Conservation (phyloP, 2,888 invertebrate species). For the Philereme transversata region DNA sequence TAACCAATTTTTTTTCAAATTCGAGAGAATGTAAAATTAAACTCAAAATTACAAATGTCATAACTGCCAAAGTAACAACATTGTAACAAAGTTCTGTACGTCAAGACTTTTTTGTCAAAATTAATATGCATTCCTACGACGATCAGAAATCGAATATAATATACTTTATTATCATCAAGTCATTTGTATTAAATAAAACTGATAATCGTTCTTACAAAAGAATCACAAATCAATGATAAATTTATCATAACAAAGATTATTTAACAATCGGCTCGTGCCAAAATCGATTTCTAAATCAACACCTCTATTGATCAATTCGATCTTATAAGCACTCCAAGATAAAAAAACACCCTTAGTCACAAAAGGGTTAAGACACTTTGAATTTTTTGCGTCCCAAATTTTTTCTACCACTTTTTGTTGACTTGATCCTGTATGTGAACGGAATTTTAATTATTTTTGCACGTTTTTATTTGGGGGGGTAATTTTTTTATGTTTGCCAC, state of each 20-base stretch:
- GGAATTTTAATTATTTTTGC: constrained; percentile 46
- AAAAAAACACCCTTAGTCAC: constrained; percentile 3
- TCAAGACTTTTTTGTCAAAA: no score
- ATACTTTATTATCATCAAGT: no score
- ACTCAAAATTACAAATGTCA: no score
- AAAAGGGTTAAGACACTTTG: constrained; percentile 35
- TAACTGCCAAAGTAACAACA: no score
- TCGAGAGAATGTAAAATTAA: no score
- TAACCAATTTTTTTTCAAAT: no score
- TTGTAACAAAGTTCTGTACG: no score
- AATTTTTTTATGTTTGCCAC: constrained; percentile 54
- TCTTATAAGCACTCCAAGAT: constrained; percentile 30
- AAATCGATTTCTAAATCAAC: constrained; percentile 41
- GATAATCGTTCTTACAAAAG: neutral
- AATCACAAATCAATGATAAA: constrained; percentile 20
- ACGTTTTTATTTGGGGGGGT: constrained; percentile 35
- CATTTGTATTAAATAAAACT: no score
- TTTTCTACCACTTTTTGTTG: constrained; percentile 47
- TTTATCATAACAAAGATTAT: constrained; percentile 28
- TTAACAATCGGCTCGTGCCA: constrained; percentile 45
- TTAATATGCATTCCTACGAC: no score
- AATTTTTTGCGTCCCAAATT: constrained; percentile 37
- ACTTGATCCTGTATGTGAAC: constrained; percentile 56
- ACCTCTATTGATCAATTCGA: constrained; percentile 49
- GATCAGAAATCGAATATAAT: no score